phyloP scores from a whole-genome alignment of 1,140 invertebrate species.

The Megalopta genalis region DNA sequence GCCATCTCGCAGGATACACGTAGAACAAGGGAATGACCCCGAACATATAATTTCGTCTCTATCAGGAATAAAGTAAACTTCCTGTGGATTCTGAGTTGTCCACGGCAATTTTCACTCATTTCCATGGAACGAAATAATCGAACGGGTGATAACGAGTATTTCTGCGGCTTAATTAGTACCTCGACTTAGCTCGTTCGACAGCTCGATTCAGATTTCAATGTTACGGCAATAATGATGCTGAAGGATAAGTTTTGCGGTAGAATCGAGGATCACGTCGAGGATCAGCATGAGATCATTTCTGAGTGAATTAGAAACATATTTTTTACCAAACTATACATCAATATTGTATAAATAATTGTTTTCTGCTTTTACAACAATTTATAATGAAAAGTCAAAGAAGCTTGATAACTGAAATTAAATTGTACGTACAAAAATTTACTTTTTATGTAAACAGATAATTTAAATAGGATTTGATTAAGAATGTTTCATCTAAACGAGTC shows the following conservation, averaged over 20 bases:
- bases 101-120: not conserved
- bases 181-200: too few species aligned
- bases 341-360: too few species aligned
- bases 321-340: too few species aligned
- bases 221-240: not conserved
- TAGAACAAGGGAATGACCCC: not conserved
- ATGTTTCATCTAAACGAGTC: too few species aligned
- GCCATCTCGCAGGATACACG: not conserved
- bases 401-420: too few species aligned
- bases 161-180: not conserved
- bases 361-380: too few species aligned
- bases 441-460: too few species aligned
- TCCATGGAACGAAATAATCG: not conserved
- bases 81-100: not conserved
- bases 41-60: not conserved
- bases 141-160: not conserved
- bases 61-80: not conserved
- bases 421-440: too few species aligned
- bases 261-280: not conserved
- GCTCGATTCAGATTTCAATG: slow-evolving; percentile 7
- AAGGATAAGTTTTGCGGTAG: not conserved
- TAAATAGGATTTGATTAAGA: too few species aligned
- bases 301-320: too few species aligned
- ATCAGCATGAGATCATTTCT: too few species aligned
- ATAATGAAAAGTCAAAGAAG: too few species aligned